A percentile compares a stretch with the other conserved stretches of the same genome.
Evolutionary conservation across 2,113 vertebrate species (phyloP).

Genomic region (Ivindomyrus marchei): DNA sequence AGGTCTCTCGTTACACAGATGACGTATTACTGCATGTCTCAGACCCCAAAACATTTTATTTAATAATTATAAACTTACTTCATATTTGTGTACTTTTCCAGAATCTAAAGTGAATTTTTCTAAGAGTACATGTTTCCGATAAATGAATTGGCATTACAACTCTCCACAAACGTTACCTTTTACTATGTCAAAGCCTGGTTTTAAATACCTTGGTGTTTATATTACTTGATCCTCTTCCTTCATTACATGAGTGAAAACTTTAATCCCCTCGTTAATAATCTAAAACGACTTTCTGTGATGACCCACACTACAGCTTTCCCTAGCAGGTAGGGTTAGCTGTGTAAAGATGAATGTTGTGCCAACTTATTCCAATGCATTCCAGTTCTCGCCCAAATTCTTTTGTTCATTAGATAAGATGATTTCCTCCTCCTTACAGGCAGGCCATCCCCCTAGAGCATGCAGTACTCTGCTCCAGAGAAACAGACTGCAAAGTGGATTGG

Average conservation of each 20-base stretch:
- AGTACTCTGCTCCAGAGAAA: not conserved
- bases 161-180: not conserved
- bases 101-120: not conserved
- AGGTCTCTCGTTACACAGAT: not conserved
- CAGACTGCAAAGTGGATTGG: not conserved
- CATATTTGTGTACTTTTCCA: not conserved
- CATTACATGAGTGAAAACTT: not conserved
- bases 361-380: no score
- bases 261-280: not conserved
- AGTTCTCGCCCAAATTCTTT: not conserved
- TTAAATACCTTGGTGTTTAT: not conserved
- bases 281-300: not conserved
- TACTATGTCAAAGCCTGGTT: not conserved
- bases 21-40: not conserved
- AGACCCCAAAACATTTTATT: not conserved
- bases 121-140: not conserved
- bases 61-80: not conserved
- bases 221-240: not conserved
- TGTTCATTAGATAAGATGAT: not conserved
- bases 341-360: no score
- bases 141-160: not conserved
- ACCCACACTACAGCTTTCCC: not conserved
- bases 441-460: not conserved
- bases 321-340: no score
- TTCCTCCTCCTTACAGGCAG: not conserved